Conservation (phyloP, 2,888 invertebrate species). For the Thera obeliscata region DNA sequence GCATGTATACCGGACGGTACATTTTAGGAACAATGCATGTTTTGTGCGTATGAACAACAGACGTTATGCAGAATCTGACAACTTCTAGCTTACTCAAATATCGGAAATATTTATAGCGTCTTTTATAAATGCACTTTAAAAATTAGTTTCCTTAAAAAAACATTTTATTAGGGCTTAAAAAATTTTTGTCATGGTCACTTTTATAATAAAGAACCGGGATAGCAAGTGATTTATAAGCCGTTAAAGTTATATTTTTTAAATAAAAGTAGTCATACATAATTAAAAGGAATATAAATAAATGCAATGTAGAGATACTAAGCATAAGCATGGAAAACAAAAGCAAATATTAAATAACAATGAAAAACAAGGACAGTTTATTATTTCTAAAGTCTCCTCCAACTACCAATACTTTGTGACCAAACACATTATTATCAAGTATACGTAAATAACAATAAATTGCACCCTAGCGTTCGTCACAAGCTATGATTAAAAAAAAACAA, state of each 20-base stretch:
- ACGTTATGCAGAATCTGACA: not conserved
- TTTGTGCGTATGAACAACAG: not conserved
- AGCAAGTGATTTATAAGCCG: not conserved
- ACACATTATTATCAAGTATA: not conserved
- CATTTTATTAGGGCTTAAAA: not conserved
- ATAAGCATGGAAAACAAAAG: no score
- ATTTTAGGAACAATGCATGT: not conserved
- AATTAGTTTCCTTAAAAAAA: not conserved
- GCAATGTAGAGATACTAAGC: no score
- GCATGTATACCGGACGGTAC: no score
- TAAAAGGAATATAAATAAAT: no score
- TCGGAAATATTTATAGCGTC: not conserved
- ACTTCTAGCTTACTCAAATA: not conserved
- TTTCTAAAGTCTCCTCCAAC: not conserved
- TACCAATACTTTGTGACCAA: not conserved
- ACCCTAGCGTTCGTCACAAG: no score
- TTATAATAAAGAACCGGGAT: not conserved
- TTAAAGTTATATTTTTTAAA: no score
- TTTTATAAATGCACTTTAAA: slow-evolving; percentile 19
- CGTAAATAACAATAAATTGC: no score
- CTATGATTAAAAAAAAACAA: no score
- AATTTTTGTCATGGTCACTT: no score
- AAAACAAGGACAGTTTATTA: no score
- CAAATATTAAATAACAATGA: no score
- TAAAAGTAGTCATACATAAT: no score